Evolutionary conservation across 2,797 vertebrate genomes (phyloP).

Genomic region (Melopsittacus undulatus): DNA sequence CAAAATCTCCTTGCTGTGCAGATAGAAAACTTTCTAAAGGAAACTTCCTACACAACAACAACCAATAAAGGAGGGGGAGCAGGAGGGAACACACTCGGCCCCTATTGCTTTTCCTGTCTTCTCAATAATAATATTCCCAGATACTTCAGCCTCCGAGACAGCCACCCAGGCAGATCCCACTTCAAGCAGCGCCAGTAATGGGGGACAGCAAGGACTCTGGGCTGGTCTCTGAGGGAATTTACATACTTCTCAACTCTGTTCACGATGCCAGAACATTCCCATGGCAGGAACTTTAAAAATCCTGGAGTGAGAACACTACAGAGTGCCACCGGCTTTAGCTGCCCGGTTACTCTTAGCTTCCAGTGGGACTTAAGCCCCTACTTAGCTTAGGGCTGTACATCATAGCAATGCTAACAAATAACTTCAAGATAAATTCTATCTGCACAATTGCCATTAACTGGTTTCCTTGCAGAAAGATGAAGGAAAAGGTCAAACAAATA

Average conservation of each 20-base stretch:
- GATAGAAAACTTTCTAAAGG: neutral
- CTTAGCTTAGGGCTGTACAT: neutral
- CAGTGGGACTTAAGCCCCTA: neutral
- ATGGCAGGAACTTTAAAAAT: neutral
- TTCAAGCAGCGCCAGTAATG: neutral
- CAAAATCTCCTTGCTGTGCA: neutral
- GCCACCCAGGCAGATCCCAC: neutral
- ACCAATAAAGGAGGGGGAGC: rapidly evolving
- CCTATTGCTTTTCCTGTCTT: neutral
- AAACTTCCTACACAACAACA: neutral
- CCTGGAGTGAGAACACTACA: neutral
- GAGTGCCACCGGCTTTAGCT: neutral
- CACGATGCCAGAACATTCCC: neutral
- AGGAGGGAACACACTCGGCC: neutral
- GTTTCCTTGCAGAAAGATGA: neutral
- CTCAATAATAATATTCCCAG: neutral
- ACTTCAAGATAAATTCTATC: neutral
- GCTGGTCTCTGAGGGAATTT: neutral
- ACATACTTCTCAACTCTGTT: neutral
- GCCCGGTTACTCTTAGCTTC: no score
- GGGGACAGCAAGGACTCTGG: neutral
- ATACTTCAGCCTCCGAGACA: neutral
- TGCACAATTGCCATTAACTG: neutral
- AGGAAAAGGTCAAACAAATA: neutral
- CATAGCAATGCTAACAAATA: neutral